phyloP scores from a whole-genome alignment of 2,797 vertebrate species.

The Platyrinchus mystaceus region DNA sequence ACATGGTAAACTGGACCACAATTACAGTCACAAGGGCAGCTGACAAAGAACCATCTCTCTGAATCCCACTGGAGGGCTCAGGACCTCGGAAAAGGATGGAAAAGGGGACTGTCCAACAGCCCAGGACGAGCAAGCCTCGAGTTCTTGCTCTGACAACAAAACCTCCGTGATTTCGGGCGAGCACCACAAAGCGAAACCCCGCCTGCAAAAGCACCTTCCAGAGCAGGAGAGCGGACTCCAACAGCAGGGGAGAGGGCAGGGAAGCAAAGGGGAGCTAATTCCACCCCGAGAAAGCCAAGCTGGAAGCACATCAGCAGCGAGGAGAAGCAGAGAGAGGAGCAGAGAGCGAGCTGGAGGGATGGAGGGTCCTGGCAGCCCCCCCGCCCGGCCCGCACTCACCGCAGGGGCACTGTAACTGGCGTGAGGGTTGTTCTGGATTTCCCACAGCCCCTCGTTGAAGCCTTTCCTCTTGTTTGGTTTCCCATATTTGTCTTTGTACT shows the following conservation, averaged over 20 bases:
- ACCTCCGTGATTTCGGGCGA: not conserved
- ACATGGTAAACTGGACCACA: not conserved
- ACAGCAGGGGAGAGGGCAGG: not conserved
- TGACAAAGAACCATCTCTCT: not conserved
- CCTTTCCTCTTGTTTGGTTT: slow-evolving; percentile 99
- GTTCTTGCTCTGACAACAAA: not conserved
- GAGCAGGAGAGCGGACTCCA: not conserved
- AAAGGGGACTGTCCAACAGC: not conserved
- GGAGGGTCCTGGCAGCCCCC: not conserved
- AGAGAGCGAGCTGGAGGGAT: not conserved
- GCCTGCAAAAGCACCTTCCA: not conserved
- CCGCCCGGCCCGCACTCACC: slow-evolving; percentile 79
- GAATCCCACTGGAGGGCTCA: not conserved
- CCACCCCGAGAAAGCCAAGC: not conserved
- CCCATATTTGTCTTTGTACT: slow-evolving; percentile 93
- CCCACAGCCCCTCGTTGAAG: slow-evolving; percentile 99
- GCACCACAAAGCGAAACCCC: not conserved
- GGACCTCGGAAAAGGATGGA: not conserved
- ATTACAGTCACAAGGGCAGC: not conserved
- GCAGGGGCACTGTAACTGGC: slow-evolving; percentile 92
- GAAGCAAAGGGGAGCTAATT: not conserved
- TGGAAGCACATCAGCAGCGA: not conserved
- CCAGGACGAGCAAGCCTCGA: not conserved
- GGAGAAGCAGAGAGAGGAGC: not conserved
- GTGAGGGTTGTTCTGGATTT: slow-evolving; percentile 98